Conservation (phyloP, 2,797 vertebrate species). For the Chrosomus eos region DNA sequence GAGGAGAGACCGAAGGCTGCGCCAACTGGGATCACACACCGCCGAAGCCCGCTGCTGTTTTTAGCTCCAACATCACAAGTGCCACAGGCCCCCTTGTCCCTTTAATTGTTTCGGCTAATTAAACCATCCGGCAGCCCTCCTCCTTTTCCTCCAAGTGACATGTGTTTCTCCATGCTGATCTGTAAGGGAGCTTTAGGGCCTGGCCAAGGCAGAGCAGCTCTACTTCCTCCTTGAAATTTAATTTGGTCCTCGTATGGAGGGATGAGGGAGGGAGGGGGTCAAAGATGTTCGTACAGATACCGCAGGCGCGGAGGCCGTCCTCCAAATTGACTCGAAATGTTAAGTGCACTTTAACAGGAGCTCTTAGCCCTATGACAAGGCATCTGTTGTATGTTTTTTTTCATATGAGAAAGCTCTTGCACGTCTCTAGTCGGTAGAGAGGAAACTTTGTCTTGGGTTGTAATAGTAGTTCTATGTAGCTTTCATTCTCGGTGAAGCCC, state of each 20-base stretch:
- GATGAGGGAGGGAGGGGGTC: slow-evolving; percentile 47
- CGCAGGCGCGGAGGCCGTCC: slow-evolving; percentile 48
- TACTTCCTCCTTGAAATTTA: slow-evolving; percentile 70
- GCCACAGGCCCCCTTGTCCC: slow-evolving; percentile 71
- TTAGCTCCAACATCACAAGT: slow-evolving; percentile 74
- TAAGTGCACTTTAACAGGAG: slow-evolving; percentile 63
- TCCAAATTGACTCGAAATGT: slow-evolving; percentile 58
- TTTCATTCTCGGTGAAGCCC: slow-evolving; percentile 72
- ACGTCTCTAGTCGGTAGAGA: slow-evolving; percentile 59
- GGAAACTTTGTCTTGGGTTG: slow-evolving; percentile 69
- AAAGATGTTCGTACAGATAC: slow-evolving; percentile 64
- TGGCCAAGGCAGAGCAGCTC: slow-evolving; percentile 56
- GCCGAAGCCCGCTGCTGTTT: slow-evolving; percentile 70
- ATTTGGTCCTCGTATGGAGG: slow-evolving; percentile 65
- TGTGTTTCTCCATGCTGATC: slow-evolving; percentile 65
- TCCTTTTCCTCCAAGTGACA: slow-evolving; percentile 61
- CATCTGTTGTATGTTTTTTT: slow-evolving; percentile 48
- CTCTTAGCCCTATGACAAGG: slow-evolving; percentile 56
- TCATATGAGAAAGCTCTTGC: slow-evolving; percentile 40
- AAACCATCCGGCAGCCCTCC: slow-evolving; percentile 64
- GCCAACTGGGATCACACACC: slow-evolving; percentile 61
- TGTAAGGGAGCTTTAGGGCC: slow-evolving; percentile 61
- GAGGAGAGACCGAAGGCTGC: slow-evolving; percentile 45
- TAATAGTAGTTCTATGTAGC: slow-evolving; percentile 67
- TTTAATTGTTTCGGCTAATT: slow-evolving; percentile 78